These are phyloP conservation scores for Hanleya hanleyi DNA, from an alignment of 2,888 invertebrate species.

Conservation along the genomic window DNA sequence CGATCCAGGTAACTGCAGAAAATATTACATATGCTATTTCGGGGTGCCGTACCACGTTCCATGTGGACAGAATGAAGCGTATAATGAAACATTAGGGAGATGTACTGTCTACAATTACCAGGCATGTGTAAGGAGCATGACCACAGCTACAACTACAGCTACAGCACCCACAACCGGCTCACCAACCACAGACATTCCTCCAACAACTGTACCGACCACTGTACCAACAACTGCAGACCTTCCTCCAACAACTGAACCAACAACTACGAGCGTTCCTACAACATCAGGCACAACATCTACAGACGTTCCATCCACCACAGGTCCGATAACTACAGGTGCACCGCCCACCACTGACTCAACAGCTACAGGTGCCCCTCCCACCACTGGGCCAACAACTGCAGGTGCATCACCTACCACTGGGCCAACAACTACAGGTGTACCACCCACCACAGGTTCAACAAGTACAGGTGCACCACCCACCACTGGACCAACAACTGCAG, in stretches of 20 bases:
- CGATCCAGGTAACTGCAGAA: not conserved
- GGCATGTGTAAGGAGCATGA: not conserved
- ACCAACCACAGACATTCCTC: not conserved
- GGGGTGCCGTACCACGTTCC: not conserved
- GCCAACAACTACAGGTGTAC: too few species aligned
- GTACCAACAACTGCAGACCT: not conserved
- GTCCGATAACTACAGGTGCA: too few species aligned
- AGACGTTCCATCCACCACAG: too few species aligned
- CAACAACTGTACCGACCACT: not conserved
- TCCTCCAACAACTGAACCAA: not conserved
- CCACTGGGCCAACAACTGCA: too few species aligned
- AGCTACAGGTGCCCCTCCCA: too few species aligned
- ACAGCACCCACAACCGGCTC: not conserved
- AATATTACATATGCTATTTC: not conserved
- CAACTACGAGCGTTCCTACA: too few species aligned
- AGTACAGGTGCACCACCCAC: too few species aligned
- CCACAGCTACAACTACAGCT: not conserved
- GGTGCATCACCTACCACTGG: too few species aligned
- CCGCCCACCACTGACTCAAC: too few species aligned
- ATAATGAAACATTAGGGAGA: not conserved
- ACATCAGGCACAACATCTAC: too few species aligned
- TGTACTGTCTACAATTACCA: not conserved
- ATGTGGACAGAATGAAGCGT: not conserved
- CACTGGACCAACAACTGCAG: too few species aligned
- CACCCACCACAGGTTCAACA: too few species aligned